Evolutionary conservation across 2,888 invertebrate species (phyloP).

Genomic region (Fabriciana adippe): DNA sequence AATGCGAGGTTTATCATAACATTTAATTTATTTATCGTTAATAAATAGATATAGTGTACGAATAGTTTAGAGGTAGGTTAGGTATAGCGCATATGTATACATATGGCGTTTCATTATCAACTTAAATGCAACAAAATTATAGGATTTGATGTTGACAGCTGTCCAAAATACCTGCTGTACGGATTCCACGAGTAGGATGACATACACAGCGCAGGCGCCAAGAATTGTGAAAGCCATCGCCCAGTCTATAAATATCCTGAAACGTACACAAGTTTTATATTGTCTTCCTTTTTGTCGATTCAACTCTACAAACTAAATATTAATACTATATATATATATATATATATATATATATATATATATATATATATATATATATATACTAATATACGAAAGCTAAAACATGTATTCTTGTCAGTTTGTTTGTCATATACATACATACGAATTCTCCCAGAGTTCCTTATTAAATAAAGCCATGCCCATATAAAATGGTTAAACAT

Average conservation of each 20-base stretch:
- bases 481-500: no score
- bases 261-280: conserved; percentile 39
- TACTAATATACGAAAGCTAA: no score
- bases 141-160: conserved; percentile 26
- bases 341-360: no score
- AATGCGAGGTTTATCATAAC: no score
- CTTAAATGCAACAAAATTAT: neutral
- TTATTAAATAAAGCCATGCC: neutral
- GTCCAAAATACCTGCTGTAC: conserved; percentile 83
- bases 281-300: neutral
- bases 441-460: neutral
- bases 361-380: no score
- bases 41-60: no score
- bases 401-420: neutral
- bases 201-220: conserved; percentile 88
- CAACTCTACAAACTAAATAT: no score
- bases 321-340: no score
- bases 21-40: no score
- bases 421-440: neutral
- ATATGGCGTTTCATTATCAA: neutral
- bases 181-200: conserved; percentile 87
- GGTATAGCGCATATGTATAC: no score
- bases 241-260: conserved; percentile 87
- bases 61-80: no score
- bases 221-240: conserved; percentile 88